Conservation (phyloP, 1,140 invertebrate species). For the Saccostrea echinata region DNA sequence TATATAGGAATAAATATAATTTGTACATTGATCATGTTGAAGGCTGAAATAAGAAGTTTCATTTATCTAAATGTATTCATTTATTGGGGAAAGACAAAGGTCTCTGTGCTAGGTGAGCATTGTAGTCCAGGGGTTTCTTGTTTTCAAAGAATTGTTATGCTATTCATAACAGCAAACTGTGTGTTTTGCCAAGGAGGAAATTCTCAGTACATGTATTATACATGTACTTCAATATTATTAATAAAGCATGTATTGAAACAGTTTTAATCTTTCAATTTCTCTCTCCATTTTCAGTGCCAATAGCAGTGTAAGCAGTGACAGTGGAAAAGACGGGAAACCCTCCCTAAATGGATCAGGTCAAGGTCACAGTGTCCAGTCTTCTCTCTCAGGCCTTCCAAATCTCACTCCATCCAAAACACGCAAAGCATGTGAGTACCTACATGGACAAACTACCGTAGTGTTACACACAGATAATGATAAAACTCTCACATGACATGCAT, state of each 20-base stretch:
- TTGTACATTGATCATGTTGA: too few species aligned
- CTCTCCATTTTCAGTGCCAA: conserved; percentile 20
- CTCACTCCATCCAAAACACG: conserved; percentile 51
- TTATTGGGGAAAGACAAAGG: too few species aligned
- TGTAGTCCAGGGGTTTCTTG: neutral
- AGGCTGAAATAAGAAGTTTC: too few species aligned
- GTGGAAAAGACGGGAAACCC: conserved; percentile 22
- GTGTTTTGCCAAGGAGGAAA: neutral
- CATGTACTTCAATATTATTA: neutral
- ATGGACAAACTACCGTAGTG: too few species aligned
- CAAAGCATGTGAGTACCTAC: conserved; percentile 41
- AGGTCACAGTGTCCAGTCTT: conserved; percentile 32
- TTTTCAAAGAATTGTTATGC: neutral
- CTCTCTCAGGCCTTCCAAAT: conserved; percentile 54
- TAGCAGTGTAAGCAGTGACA: conserved; percentile 40
- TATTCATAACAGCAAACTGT: neutral
- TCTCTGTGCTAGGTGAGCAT: too few species aligned
- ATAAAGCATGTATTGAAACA: neutral
- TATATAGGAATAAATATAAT: too few species aligned
- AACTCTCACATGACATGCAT: too few species aligned
- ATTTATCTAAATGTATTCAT: too few species aligned
- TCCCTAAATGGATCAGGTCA: conserved; percentile 31
- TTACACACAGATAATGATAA: too few species aligned
- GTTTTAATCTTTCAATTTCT: neutral
- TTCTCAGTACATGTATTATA: neutral